Base-by-base conservation (phyloP, 2,888 invertebrate genomes). In the Nomada flava region DNA sequence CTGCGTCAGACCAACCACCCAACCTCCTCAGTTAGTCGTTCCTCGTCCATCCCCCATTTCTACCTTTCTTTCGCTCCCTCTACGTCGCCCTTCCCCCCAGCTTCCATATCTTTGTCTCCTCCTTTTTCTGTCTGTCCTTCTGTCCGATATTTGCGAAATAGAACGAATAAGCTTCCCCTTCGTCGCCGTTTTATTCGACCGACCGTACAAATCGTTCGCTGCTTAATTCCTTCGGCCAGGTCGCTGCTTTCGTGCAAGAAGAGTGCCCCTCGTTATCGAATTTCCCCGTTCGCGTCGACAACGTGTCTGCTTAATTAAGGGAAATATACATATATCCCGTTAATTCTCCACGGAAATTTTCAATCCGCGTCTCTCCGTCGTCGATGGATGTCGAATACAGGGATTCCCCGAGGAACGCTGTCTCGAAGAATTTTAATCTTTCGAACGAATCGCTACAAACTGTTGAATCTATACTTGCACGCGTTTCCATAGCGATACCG, bases 1-100 rank as follows among this genome's bases (percentile, higher is more conserved):
- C 91, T 89, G 90, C 89, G 88, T 90, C 90, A 91, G 90, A 87
- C 89, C 89, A 79, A 82, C 83, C 82, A 73, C 71, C 85, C 82
- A 47, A 71, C 52, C 77, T 36, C 67, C 62, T 26, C 63, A 23
- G 76, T 79, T 64, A 65, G 67, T 50, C 78, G 50, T 67, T 68
- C 50, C 65, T 85, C 79, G 74, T 84, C 82, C 78, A 73, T 60
- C 65, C 65, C 78, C 65, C 55, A 53, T 70, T 20, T 73, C 52
- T 62, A 29, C 55, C 62, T 55, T 62, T 55, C 74, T 60, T 60
- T 69, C 69, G 70, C 75, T 71, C 60, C 59, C 26, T 52, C 60
- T 55, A 63, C 57, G 44, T 69, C 62, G 63, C 18, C 26, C 44
- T 9, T 18, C 18, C n/a, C 18, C 26, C 9, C 47, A 3, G 29